A percentile compares a stretch with the other conserved stretches of the same genome.
These are phyloP conservation scores for Ophion slaviceki DNA, from an alignment of 2,888 invertebrate genomes.

Conservation along the genomic window DNA sequence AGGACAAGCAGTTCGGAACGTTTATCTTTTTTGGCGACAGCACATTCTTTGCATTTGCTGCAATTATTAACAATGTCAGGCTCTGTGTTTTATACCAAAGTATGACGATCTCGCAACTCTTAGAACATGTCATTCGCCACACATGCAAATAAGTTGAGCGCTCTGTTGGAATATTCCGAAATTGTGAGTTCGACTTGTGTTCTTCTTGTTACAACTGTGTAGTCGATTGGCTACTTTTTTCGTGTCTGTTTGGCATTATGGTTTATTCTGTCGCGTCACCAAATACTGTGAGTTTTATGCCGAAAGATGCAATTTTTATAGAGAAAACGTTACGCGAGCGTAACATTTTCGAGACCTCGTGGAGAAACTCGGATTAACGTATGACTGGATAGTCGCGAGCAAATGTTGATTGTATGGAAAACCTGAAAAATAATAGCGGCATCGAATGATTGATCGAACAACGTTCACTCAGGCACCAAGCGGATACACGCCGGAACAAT, in stretches of 20 bases:
- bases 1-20: too few species aligned
- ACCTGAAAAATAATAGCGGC: constrained; percentile 8
- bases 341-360: neutral
- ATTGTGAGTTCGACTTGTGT: too few species aligned
- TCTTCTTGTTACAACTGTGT: too few species aligned
- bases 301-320: neutral
- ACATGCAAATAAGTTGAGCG: neutral
- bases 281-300: neutral
- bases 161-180: neutral
- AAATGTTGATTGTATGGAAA: constrained; percentile 1
- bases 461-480: constrained; percentile 78
- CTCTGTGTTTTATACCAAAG: neutral
- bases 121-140: neutral
- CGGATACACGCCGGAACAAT: constrained; percentile 87
- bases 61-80: neutral
- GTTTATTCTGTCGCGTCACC: neutral
- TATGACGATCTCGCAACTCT: neutral
- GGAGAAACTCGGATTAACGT: neutral
- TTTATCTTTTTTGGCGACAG: neutral
- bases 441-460: constrained; percentile 51
- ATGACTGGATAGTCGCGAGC: neutral
- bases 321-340: neutral
- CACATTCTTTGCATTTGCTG: neutral
- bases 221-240: neutral
- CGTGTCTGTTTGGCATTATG: neutral